Evolutionary conservation across 2,797 vertebrate genomes (phyloP).

Genomic region (Echeneis naucrates): DNA sequence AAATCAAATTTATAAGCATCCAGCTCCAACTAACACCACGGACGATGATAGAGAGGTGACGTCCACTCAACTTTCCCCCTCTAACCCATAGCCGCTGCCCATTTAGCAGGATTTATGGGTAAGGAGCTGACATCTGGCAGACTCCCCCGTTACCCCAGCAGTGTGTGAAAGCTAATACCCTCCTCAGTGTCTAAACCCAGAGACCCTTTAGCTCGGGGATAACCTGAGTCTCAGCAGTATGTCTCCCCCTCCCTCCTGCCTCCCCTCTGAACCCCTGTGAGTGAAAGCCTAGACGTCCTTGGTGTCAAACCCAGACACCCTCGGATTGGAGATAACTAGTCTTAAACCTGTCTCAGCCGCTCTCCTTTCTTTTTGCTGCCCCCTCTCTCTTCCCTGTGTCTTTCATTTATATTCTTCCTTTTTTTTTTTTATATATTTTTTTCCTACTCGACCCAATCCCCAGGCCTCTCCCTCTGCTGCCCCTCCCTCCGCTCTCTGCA

Average conservation of each 20-base stretch:
- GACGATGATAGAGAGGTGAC: constrained; percentile 73
- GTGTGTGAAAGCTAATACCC: constrained; percentile 84
- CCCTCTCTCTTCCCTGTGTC: constrained; percentile 5
- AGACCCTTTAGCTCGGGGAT: constrained; percentile 79
- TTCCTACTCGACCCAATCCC: no score
- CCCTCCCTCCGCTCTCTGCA: constrained; percentile 31
- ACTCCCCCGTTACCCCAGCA: constrained; percentile 81
- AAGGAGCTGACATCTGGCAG: constrained; percentile 84
- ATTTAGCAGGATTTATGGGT: constrained; percentile 84
- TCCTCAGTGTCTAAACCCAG: constrained; percentile 82
- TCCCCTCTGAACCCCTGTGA: constrained; percentile 58
- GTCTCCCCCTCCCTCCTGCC: constrained; percentile 40
- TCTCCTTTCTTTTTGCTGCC: constrained; percentile 19
- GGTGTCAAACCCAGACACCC: constrained; percentile 67
- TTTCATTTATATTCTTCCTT: constrained; percentile 4
- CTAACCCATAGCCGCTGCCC: constrained; percentile 73
- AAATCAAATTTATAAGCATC: constrained; percentile 54
- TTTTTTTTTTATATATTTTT: no score
- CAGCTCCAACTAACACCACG: constrained; percentile 53
- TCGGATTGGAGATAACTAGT: constrained; percentile 60
- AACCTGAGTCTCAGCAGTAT: constrained; percentile 75
- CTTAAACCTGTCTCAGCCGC: constrained; percentile 40
- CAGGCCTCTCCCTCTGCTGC: not conserved
- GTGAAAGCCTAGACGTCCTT: constrained; percentile 74
- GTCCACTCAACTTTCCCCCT: constrained; percentile 55